Percentiles rank a stretch among this genome's conserved stretches.
phyloP scores from a whole-genome alignment of 2,888 invertebrate species.

The Clanis bilineata region DNA sequence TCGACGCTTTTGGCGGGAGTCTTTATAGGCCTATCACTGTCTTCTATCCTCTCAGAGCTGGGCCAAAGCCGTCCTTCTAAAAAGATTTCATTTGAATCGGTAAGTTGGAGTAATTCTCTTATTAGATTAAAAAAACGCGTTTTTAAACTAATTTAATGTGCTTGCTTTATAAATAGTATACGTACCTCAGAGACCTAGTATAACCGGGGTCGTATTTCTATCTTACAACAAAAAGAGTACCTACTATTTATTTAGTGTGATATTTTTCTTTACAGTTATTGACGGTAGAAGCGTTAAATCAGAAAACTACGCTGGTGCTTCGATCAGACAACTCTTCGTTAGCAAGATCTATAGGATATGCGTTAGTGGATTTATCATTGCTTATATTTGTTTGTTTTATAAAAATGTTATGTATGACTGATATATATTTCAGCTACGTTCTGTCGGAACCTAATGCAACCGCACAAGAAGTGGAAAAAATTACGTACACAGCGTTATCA shows the following conservation, averaged over 20 bases:
- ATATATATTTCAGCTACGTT: conserved; percentile 53
- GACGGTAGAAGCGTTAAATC: conserved; percentile 49
- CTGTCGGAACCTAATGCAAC: conserved; percentile 54
- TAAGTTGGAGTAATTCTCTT: not conserved
- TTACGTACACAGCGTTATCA: conserved; percentile 53
- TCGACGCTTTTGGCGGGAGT: not conserved
- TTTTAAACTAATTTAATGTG: too few species aligned
- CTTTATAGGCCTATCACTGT: not conserved
- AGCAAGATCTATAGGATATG: conserved; percentile 51
- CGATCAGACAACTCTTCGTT: conserved; percentile 43
- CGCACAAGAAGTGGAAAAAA: conserved; percentile 34
- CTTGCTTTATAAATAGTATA: too few species aligned
- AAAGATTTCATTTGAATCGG: not conserved
- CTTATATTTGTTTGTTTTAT: not conserved
- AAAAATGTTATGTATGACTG: not conserved
- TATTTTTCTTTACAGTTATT: conserved; percentile 37
- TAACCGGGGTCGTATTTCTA: not conserved
- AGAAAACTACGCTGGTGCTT: conserved; percentile 51
- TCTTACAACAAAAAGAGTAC: too few species aligned
- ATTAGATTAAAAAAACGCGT: too few species aligned
- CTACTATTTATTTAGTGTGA: not conserved
- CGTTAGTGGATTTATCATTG: conserved; percentile 41
- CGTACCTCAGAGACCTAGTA: too few species aligned
- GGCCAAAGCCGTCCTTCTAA: not conserved
- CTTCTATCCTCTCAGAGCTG: not conserved